Base-by-base conservation (phyloP, 2,797 vertebrate species). In the Octomys mimax region DNA sequence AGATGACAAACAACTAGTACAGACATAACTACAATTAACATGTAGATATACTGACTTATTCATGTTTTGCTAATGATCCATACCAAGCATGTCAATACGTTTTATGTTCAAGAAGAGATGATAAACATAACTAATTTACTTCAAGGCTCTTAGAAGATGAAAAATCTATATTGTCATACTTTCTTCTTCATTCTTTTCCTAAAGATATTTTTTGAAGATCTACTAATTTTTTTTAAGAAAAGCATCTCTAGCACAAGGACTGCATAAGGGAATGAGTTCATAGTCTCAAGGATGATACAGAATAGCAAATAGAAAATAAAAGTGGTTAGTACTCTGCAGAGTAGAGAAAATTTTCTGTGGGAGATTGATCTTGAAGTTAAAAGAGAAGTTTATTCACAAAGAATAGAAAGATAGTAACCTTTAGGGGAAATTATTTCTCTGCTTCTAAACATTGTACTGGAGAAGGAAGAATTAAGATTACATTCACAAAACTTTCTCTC, bases 131-230 rank as follows among this genome's bases (percentile, higher is more conserved):
- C 26, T 78, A 82, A 79, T 71, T 66, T 89, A 42, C 31, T 80
- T 26, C 59, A 91, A 36, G 6, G 18, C 24, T 79, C 31, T 92
- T 94, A 39, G 52, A 6, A 86, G 2, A 89, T 87, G 18, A 87
- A 89, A 77, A 87, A 6, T 77, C n/a, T 86, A 57, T 33, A 42
- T 1, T 54, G 28, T 9, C 73, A 0, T 24, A 89, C 16, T 66
- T 86, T 16, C n/a, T 81, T 92, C 36, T 87, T 92, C 31, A n/a
- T 84, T 86, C 68, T 31, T 93, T 88, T 86, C 39, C 80, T 89
- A 75, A 93, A 54, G 49, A 91, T 70, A 19, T 75, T 79, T 71
- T 0, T 73, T 73, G 52, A 36, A 18, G 64, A 5, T 57, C 31
- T n/a, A 54, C 54, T 95, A 59, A 75, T 42, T 11, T 73, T 73